Evolutionary conservation across 2,888 invertebrate species (phyloP).

Genomic region (Heteromurus nitidus): DNA sequence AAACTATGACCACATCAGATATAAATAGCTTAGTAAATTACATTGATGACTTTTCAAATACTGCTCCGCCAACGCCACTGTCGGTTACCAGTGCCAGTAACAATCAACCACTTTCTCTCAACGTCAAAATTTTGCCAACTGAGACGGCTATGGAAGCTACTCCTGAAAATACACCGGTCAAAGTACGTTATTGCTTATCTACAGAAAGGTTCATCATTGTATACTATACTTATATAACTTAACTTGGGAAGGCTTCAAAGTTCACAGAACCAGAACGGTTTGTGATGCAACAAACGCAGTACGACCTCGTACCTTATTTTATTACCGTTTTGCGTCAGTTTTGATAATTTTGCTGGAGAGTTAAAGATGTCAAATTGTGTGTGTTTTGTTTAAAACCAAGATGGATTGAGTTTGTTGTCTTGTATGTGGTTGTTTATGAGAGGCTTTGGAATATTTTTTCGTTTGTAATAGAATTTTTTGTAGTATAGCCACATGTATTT

Average conservation of each 20-base stretch:
- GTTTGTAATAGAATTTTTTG: slow-evolving; percentile 32
- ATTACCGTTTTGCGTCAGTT: neutral
- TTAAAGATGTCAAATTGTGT: neutral
- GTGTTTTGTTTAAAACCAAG: neutral
- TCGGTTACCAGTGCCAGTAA: slow-evolving; percentile 34
- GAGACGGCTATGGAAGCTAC: slow-evolving; percentile 93
- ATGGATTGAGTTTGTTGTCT: neutral
- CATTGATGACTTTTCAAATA: slow-evolving; percentile 61
- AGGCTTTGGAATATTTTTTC: slow-evolving; percentile 18
- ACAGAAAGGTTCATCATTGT: neutral
- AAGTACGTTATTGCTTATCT: slow-evolving; percentile 35
- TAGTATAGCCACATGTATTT: slow-evolving; percentile 58
- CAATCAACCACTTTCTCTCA: slow-evolving; percentile 26
- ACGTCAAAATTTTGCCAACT: slow-evolving; percentile 80
- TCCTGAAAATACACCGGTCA: slow-evolving; percentile 85
- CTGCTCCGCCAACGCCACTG: slow-evolving; percentile 62
- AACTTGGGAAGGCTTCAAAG: neutral
- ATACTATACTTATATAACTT: neutral
- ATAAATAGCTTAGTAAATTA: slow-evolving; percentile 51
- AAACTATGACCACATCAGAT: slow-evolving; percentile 53
- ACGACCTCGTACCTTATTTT: neutral
- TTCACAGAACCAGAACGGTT: neutral
- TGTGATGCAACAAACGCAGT: neutral
- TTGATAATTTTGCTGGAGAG: neutral
- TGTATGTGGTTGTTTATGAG: neutral